Percentiles rank a stretch among this genome's conserved stretches.
Evolutionary conservation across 2,888 invertebrate genomes (phyloP).

Genomic region (Eretmocerus hayati): DNA sequence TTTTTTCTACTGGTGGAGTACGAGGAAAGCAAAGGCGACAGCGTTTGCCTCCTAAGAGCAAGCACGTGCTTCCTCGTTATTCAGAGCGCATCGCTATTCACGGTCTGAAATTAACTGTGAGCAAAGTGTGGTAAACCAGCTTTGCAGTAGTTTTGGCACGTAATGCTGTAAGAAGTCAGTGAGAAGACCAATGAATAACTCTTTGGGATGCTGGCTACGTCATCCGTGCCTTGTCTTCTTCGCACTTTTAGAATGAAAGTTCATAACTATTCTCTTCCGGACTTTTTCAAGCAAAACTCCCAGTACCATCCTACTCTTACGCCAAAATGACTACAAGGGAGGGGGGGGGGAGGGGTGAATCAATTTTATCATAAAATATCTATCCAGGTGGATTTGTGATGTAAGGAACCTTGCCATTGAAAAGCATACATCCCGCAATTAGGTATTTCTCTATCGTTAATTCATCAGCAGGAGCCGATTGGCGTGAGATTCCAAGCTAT

Average conservation of each 20-base stretch:
- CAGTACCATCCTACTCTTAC: no score
- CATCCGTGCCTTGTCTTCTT: conserved; percentile 5
- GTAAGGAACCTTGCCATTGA: no score
- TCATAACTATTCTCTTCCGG: no score
- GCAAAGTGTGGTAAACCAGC: conserved; percentile 11
- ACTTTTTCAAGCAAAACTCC: no score
- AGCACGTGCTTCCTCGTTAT: conserved; percentile 8
- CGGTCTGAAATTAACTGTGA: conserved; percentile 13
- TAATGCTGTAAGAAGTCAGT: conserved; percentile 19
- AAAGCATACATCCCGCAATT: no score
- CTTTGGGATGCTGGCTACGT: conserved; percentile 15
- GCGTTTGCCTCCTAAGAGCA: background rate
- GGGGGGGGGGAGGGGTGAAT: no score
- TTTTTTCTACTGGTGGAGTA: background rate
- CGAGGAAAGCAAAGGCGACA: background rate
- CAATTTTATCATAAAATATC: no score
- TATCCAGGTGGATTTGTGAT: no score
- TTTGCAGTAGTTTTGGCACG: conserved; percentile 20
- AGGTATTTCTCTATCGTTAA: background rate
- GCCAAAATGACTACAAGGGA: no score
- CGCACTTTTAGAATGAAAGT: no score
- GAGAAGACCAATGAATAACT: conserved; percentile 22
- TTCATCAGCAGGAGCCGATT: conserved; percentile 23
- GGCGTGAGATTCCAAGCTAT: conserved; percentile 27
- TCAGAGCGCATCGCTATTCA: conserved; percentile 18